Percentiles rank a stretch among this genome's conserved stretches.
These are phyloP conservation scores for Aythya fuligula DNA, from an alignment of 2,797 vertebrate genomes.

Conservation along the genomic window DNA sequence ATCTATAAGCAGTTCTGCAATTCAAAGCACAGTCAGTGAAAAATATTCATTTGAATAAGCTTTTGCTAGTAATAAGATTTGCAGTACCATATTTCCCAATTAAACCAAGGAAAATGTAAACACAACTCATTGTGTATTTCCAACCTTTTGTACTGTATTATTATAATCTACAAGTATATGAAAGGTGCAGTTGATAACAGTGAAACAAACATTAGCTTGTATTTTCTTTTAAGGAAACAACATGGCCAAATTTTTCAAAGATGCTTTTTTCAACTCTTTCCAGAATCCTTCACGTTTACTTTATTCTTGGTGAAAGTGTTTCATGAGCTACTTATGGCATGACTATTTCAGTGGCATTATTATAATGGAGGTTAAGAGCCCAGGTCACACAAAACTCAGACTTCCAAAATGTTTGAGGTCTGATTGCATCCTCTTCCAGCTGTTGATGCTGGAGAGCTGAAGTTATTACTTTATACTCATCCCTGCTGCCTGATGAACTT, in stretches of 20 bases:
- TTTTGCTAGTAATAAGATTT: not conserved
- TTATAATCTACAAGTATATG: not conserved
- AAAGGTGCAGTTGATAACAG: not conserved
- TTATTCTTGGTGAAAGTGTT: not conserved
- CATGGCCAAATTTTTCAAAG: not conserved
- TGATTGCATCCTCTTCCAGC: not conserved
- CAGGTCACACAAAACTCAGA: accelerated
- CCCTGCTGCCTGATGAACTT: not conserved
- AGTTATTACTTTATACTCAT: not conserved
- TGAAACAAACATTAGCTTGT: not conserved
- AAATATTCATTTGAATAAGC: not conserved
- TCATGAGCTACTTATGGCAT: not conserved
- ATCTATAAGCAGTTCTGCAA: not conserved
- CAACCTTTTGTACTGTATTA: not conserved
- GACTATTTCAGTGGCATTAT: not conserved
- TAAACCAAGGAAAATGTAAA: not conserved
- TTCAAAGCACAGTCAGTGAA: not conserved
- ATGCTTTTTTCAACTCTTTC: not conserved
- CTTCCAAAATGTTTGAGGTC: not conserved
- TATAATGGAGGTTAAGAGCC: not conserved
- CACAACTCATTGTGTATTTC: not conserved
- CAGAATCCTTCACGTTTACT: not conserved
- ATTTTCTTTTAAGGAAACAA: not conserved
- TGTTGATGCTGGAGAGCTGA: not conserved
- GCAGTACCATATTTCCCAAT: not conserved